phyloP scores from a whole-genome alignment of 2,113 vertebrate genomes.

The Ivindomyrus marchei region DNA sequence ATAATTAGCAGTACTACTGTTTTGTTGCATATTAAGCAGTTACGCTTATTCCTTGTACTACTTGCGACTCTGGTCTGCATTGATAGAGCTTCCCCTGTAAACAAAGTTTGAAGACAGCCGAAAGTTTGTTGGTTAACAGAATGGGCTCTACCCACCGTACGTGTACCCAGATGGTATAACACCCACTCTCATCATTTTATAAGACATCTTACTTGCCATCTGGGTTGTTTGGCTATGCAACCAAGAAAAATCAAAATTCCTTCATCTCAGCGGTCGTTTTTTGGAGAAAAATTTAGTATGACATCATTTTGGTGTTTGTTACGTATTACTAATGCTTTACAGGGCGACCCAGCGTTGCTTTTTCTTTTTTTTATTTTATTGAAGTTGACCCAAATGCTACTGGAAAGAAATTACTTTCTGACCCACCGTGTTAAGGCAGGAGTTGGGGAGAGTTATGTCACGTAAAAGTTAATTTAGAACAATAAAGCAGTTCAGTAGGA shows the following conservation, averaged over 20 bases:
- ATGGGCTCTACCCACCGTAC: background rate
- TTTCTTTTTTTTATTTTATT: background rate
- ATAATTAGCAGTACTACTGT: background rate
- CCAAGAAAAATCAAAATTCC: background rate
- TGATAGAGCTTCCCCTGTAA: background rate
- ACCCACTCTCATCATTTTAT: background rate
- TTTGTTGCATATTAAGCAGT: background rate
- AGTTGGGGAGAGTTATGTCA: background rate
- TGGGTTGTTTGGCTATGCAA: background rate
- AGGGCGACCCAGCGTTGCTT: background rate
- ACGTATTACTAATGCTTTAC: background rate
- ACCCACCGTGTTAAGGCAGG: background rate
- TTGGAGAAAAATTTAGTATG: background rate
- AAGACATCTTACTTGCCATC: background rate
- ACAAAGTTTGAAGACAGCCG: background rate
- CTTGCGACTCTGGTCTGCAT: background rate
- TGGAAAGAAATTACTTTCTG: background rate
- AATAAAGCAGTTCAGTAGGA: background rate
- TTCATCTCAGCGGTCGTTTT: background rate
- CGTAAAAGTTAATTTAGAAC: background rate
- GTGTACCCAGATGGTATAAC: background rate
- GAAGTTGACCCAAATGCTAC: background rate
- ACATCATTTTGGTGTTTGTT: background rate
- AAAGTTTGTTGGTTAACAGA: background rate
- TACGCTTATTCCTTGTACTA: background rate